Evolutionary conservation across 92 coral and sea anemone species (phyloP).

Genomic region (Pocillopora meandrina): DNA sequence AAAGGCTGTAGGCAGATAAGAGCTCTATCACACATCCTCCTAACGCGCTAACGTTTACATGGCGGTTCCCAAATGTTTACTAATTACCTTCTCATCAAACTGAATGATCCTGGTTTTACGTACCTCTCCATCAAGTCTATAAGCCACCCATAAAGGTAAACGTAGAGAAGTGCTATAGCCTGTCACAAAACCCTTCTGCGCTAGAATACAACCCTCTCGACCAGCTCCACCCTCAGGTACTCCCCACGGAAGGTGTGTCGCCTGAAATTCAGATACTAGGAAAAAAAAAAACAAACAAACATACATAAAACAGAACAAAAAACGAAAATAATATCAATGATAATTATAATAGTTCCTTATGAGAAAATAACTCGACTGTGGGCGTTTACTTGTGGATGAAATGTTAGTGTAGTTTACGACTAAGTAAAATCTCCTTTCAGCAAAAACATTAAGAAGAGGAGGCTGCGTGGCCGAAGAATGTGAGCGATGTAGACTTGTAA

Average conservation of each 20-base stretch:
- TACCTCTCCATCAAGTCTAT: constrained; percentile 85
- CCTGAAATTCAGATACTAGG: constrained; percentile 50
- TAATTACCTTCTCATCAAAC: neutral
- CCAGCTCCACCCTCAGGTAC: constrained; percentile 94
- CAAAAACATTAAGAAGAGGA: too few relatives aligned
- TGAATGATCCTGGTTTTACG: neutral
- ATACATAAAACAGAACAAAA: neutral
- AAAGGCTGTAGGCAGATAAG: too few relatives aligned
- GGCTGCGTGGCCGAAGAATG: too few relatives aligned
- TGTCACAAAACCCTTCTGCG: constrained; percentile 80
- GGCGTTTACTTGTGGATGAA: too few relatives aligned
- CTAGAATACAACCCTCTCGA: constrained; percentile 82
- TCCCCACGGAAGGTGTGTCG: constrained; percentile 91
- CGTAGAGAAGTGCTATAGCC: constrained; percentile 90
- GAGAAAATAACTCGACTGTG: too few relatives aligned
- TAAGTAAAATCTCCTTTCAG: too few relatives aligned
- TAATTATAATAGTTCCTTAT: too few relatives aligned
- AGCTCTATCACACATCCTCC: too few relatives aligned
- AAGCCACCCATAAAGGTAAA: constrained; percentile 93
- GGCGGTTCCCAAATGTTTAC: neutral
- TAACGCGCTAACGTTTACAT: neutral
- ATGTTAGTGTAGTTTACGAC: too few relatives aligned
- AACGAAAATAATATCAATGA: too few relatives aligned
- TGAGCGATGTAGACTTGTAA: too few relatives aligned
- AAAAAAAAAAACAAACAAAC: neutral